phyloP scores from a whole-genome alignment of 2,113 vertebrate species.

The Cyphomyrus discorhynchus region DNA sequence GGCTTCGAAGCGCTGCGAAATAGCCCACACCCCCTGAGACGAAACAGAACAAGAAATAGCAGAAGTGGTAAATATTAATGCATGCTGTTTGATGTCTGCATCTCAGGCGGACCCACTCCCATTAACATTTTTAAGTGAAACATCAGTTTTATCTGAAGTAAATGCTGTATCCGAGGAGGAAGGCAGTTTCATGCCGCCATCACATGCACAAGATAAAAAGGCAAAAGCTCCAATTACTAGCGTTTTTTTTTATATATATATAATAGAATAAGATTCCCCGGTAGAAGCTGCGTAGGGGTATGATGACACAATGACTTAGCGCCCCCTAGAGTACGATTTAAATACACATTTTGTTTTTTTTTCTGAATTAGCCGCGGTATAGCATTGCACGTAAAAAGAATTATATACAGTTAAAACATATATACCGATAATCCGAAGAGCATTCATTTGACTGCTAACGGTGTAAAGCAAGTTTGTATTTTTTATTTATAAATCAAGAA shows the following conservation, averaged over 20 bases:
- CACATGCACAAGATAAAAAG: constrained; percentile 29
- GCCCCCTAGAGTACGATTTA: constrained; percentile 71
- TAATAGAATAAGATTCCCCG: constrained; percentile 54
- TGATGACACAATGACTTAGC: constrained; percentile 79
- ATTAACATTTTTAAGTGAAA: constrained; percentile 68
- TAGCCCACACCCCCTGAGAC: constrained; percentile 54
- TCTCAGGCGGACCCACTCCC: constrained; percentile 49
- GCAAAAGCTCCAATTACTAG: constrained; percentile 57
- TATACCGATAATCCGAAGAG: neutral
- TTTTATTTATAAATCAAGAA: neutral
- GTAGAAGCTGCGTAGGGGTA: constrained; percentile 39
- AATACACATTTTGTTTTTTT: neutral
- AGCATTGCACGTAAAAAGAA: neutral
- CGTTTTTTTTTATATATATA: constrained; percentile 64
- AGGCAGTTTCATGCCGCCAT: constrained; percentile 35
- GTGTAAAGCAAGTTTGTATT: neutral
- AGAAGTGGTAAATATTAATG: constrained; percentile 59
- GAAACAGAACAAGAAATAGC: constrained; percentile 65
- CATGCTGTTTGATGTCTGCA: constrained; percentile 66
- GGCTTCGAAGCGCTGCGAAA: constrained; percentile 30
- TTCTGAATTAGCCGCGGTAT: neutral
- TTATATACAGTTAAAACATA: neutral
- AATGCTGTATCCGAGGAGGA: constrained; percentile 52
- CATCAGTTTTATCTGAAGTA: constrained; percentile 66
- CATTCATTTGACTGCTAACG: neutral